Percentiles rank a stretch among this genome's conserved stretches.
Evolutionary conservation across 2,797 vertebrate species (phyloP).

Genomic region (Paratrypauchen microcephalus): DNA sequence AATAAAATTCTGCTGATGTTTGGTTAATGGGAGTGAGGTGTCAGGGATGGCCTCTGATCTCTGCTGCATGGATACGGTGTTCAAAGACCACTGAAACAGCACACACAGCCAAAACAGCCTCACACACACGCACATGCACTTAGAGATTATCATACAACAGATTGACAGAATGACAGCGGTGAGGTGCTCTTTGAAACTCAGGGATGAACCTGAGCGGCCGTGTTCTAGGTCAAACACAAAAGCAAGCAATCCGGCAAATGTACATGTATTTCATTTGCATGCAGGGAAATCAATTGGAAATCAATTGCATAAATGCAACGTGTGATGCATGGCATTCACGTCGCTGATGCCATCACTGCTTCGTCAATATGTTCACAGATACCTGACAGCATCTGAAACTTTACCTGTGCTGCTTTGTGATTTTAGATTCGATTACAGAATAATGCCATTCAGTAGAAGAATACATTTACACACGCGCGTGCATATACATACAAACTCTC

Average conservation of each 20-base stretch:
- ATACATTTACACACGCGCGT: constrained; percentile 63
- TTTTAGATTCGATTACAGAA: constrained; percentile 73
- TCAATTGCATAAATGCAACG: constrained; percentile 72
- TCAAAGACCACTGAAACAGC: constrained; percentile 78
- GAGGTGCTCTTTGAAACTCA: constrained; percentile 68
- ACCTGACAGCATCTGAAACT: constrained; percentile 67
- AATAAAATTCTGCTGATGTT: constrained; percentile 79
- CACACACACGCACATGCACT: constrained; percentile 23
- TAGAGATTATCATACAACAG: constrained; percentile 64
- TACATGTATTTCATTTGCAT: constrained; percentile 73
- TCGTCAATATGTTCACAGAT: constrained; percentile 70
- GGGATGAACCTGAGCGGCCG: constrained; percentile 55
- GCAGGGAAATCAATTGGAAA: constrained; percentile 71
- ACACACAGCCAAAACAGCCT: constrained; percentile 70
- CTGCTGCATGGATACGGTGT: constrained; percentile 77
- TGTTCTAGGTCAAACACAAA: constrained; percentile 70
- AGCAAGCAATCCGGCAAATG: constrained; percentile 63
- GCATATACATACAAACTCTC: constrained; percentile 54
- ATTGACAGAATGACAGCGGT: constrained; percentile 74
- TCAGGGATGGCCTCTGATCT: constrained; percentile 80
- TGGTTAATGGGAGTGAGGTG: constrained; percentile 79
- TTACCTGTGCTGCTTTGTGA: constrained; percentile 67
- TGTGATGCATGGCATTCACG: constrained; percentile 60
- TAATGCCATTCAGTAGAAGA: constrained; percentile 72
- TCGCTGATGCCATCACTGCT: constrained; percentile 59